These are phyloP conservation scores for Meghimatium bilineatum DNA, from an alignment of 2,888 invertebrate species.

Conservation along the genomic window DNA sequence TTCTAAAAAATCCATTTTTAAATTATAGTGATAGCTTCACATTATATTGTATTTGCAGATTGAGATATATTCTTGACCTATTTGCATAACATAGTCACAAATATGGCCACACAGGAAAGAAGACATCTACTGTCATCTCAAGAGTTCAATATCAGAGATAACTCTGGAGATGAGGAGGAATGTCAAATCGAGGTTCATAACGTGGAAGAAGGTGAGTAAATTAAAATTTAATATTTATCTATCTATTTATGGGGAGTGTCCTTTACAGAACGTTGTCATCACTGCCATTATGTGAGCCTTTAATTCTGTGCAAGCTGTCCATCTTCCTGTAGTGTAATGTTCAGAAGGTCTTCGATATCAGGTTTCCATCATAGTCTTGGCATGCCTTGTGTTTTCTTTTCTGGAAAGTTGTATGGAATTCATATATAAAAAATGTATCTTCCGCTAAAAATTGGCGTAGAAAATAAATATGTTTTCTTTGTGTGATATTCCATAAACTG, in stretches of 20 bases:
- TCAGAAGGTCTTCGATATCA: too few relatives aligned
- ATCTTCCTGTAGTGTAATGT: background rate
- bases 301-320: background rate
- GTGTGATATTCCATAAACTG: too few relatives aligned
- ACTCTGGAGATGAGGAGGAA: background rate
- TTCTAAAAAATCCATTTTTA: background rate
- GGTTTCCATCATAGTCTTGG: too few relatives aligned
- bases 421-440: too few relatives aligned
- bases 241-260: background rate
- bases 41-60: background rate
- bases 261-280: background rate
- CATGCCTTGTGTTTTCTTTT: too few relatives aligned
- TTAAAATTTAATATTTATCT: background rate
- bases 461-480: too few relatives aligned
- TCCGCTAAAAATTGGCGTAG: too few relatives aligned
- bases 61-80: background rate
- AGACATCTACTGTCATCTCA: background rate
- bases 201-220: background rate
- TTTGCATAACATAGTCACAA: background rate
- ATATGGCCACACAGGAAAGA: background rate
- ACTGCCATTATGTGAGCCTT: background rate
- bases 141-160: background rate
- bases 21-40: background rate
- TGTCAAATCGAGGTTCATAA: background rate
- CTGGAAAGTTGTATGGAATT: too few relatives aligned